phyloP scores from a whole-genome alignment of 2,797 vertebrate species.

The Alauda arvensis region DNA sequence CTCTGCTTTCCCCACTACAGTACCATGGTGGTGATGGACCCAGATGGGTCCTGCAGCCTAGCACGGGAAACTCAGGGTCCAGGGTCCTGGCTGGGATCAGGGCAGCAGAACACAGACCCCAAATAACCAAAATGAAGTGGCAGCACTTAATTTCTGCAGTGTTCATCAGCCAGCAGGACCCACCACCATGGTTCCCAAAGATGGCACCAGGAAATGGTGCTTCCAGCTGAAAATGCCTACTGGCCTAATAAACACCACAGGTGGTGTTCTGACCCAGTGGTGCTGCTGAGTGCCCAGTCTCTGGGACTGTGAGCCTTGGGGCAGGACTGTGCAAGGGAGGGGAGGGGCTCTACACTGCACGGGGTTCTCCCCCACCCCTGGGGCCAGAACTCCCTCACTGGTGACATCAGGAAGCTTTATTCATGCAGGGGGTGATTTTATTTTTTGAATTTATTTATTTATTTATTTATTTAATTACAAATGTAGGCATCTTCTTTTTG shows the following conservation, averaged over 20 bases:
- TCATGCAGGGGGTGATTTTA: not conserved
- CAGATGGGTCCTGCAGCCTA: not conserved
- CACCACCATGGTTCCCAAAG: not conserved
- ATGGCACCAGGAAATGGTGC: not conserved
- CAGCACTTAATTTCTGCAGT: not conserved
- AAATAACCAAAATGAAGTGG: not conserved
- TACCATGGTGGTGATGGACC: not conserved
- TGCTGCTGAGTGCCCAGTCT: not conserved
- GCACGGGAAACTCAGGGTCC: not conserved
- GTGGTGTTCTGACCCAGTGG: rapidly evolving
- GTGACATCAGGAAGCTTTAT: not conserved
- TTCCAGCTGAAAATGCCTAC: not conserved
- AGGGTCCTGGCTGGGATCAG: not conserved
- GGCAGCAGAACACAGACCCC: not conserved
- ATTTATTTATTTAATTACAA: not conserved
- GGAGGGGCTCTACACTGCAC: rapidly evolving
- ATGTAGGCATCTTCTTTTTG: not conserved
- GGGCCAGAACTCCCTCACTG: rapidly evolving
- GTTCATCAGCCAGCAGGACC: rapidly evolving
- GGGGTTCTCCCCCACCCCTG: rapidly evolving
- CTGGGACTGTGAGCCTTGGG: not conserved
- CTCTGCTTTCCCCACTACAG: rapidly evolving
- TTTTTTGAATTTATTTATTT: not conserved
- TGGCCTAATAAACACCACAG: not conserved
- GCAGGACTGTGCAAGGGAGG: not conserved